A percentile compares a stretch with the other conserved stretches of the same genome.
These are phyloP conservation scores for Clarias fuscus DNA, from an alignment of 2,797 vertebrate species.

Conservation along the genomic window DNA sequence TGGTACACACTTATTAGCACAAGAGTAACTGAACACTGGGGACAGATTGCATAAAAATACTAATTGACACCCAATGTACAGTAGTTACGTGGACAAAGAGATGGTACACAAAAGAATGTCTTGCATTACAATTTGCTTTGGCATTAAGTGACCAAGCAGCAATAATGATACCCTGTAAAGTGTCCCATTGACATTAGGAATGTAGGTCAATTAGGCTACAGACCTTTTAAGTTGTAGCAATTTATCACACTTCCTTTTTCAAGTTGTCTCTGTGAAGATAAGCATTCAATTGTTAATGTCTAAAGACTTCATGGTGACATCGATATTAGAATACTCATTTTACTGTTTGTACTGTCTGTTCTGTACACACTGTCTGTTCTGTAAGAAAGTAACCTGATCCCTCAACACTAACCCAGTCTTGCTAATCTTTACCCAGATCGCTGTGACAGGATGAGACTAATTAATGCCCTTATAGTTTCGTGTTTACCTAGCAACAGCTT, in stretches of 20 bases:
- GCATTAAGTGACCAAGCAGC: neutral
- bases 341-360: constrained; percentile 54
- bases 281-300: neutral
- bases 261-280: neutral
- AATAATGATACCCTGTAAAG: neutral
- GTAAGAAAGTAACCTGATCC: constrained; percentile 63
- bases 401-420: constrained; percentile 31
- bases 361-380: constrained; percentile 27
- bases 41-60: neutral
- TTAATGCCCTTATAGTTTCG: constrained; percentile 43
- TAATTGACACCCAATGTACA: neutral
- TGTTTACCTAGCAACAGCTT: constrained; percentile 45
- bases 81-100: neutral
- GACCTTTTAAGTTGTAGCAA: neutral
- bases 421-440: constrained; percentile 61
- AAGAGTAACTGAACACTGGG: neutral
- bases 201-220: neutral
- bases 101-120: neutral
- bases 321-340: neutral
- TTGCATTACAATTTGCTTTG: neutral
- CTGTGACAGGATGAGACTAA: constrained; percentile 32
- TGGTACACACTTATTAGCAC: neutral
- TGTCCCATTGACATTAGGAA: neutral
- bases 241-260: neutral
- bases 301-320: neutral